These are phyloP conservation scores for Eurosta solidaginis DNA, from an alignment of 1,140 invertebrate species.

Conservation along the genomic window DNA sequence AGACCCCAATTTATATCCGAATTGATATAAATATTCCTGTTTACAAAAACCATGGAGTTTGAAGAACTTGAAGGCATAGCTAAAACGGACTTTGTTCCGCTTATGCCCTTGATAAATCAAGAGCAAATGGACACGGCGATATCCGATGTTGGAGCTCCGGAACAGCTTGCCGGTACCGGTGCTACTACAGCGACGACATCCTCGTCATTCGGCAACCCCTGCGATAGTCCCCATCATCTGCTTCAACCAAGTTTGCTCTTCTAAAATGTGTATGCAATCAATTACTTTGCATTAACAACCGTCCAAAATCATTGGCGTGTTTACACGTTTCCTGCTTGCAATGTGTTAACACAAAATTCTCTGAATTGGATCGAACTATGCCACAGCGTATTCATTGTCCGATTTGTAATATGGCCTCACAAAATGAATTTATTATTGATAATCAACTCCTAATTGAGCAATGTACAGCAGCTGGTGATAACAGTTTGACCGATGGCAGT, in stretches of 20 bases:
- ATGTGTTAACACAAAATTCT: too few relatives aligned
- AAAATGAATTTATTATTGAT: too few relatives aligned
- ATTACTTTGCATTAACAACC: too few relatives aligned
- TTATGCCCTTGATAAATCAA: constrained; percentile 53
- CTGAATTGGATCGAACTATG: constrained; percentile 63
- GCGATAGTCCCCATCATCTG: constrained; percentile 54
- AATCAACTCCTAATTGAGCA: too few relatives aligned
- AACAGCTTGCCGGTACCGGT: constrained; percentile 38
- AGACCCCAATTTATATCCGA: too few relatives aligned
- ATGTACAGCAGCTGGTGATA: too few relatives aligned
- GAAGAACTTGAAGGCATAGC: constrained; percentile 49
- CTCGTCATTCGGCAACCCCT: constrained; percentile 52
- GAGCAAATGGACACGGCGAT: constrained; percentile 51
- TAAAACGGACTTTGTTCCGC: constrained; percentile 54
- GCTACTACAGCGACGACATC: constrained; percentile 42
- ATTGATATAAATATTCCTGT: too few relatives aligned
- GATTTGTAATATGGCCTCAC: too few relatives aligned
- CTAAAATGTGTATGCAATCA: constrained; percentile 70
- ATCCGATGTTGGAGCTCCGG: constrained; percentile 45
- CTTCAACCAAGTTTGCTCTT: constrained; percentile 61
- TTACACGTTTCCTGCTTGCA: constrained; percentile 80
- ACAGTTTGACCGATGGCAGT: too few relatives aligned
- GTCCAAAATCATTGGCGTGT: constrained; percentile 82
- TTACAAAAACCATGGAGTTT: constrained; percentile 54
- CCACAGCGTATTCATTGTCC: constrained; percentile 55